phyloP scores from a whole-genome alignment of 2,113 vertebrate species.

The Pseudonaja textilis region DNA sequence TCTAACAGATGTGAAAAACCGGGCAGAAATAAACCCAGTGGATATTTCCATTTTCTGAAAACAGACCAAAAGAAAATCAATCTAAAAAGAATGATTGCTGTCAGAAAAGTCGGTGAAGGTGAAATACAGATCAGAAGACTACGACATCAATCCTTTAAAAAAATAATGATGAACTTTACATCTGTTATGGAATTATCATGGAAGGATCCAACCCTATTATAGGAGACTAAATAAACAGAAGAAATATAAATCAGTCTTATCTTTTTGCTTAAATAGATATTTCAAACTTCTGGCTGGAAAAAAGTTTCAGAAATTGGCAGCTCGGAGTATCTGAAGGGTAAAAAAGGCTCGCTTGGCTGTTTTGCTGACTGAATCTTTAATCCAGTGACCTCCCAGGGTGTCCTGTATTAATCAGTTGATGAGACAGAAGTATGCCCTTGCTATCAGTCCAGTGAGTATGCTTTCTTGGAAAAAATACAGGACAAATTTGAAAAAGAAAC shows the following conservation, averaged over 20 bases:
- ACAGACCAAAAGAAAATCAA: background rate
- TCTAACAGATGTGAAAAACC: conserved; percentile 7
- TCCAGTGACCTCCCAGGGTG: background rate
- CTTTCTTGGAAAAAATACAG: background rate
- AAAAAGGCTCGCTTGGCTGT: background rate
- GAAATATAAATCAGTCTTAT: background rate
- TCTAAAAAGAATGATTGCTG: conserved; percentile 1
- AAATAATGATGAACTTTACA: background rate
- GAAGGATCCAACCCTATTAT: background rate
- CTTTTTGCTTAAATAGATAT: background rate
- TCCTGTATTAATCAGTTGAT: background rate
- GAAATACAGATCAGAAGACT: background rate
- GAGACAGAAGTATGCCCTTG: background rate
- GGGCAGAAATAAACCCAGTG: conserved; percentile 18
- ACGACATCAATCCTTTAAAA: background rate
- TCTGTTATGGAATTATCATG: background rate
- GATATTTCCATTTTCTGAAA: background rate
- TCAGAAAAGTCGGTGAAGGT: conserved; percentile 20
- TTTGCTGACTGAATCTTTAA: background rate
- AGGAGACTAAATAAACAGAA: background rate
- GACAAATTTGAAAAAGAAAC: background rate
- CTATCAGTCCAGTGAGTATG: background rate
- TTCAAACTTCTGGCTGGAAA: background rate
- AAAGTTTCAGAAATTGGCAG: background rate
- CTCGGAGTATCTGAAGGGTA: background rate